Percentiles rank a stretch among this genome's conserved stretches.
Conservation (phyloP, 2,888 invertebrate genomes). For the Priocnemis perturbator region DNA sequence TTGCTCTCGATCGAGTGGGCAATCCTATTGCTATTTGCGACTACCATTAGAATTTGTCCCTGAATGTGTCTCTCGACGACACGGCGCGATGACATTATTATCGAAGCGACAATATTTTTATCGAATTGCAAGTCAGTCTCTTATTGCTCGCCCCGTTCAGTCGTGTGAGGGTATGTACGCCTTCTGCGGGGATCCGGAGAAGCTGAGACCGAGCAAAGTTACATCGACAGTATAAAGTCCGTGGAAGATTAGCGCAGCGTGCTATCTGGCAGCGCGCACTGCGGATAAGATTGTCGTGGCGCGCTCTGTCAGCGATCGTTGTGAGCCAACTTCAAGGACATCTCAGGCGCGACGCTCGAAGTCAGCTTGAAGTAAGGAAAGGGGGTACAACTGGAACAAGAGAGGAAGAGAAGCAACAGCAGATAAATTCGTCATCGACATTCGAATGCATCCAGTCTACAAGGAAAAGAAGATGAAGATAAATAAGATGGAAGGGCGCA, state of each 20-base stretch:
- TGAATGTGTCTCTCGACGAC: too few species aligned
- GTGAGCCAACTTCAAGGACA: constrained; percentile 36
- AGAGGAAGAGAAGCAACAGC: not conserved
- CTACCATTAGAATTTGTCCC: too few species aligned
- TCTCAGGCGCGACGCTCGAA: not conserved
- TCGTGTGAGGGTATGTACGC: too few species aligned
- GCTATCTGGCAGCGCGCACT: constrained; percentile 59
- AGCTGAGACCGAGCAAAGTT: constrained; percentile 49
- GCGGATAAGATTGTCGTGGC: constrained; percentile 63
- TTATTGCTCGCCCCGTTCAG: too few species aligned
- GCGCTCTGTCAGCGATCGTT: constrained; percentile 21
- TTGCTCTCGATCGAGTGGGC: too few species aligned
- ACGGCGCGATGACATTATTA: too few species aligned
- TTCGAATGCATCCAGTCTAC: not conserved
- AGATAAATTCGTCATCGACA: constrained; percentile 1
- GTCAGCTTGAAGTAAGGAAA: not conserved
- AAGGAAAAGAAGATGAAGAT: too few species aligned
- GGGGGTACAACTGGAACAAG: not conserved
- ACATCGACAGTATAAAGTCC: constrained; percentile 62
- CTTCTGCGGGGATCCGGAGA: constrained; percentile 22
- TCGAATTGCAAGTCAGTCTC: too few species aligned
- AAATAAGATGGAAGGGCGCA: too few species aligned
- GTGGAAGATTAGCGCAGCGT: constrained; percentile 62
- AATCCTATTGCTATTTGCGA: too few species aligned
- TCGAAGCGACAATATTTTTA: too few species aligned